Evolutionary conservation across 2,113 vertebrate genomes (phyloP).

Genomic region (Zosterops borbonicus): DNA sequence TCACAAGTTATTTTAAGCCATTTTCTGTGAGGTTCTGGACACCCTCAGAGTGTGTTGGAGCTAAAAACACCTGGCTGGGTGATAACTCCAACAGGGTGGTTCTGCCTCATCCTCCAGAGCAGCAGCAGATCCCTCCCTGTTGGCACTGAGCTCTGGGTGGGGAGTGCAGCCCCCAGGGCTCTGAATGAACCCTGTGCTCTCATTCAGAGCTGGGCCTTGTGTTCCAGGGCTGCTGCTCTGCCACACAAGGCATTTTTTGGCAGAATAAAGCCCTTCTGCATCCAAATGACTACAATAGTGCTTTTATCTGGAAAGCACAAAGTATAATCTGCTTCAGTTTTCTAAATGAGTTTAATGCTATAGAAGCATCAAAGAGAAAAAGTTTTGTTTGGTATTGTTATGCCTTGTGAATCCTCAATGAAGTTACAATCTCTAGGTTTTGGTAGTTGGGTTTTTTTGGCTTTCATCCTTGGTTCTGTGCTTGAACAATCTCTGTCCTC

Average conservation of each 20-base stretch:
- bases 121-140: neutral
- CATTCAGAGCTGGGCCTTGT: neutral
- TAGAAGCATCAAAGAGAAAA: neutral
- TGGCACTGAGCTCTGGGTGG: neutral
- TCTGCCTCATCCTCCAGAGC: neutral
- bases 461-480: neutral
- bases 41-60: neutral
- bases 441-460: neutral
- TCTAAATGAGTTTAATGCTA: constrained; percentile 1
- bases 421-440: neutral
- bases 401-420: constrained; percentile 14
- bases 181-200: neutral
- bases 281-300: neutral
- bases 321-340: neutral
- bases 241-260: neutral
- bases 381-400: neutral
- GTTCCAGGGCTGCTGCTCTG: neutral
- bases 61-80: neutral
- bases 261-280: neutral
- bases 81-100: neutral
- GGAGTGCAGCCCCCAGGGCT: neutral
- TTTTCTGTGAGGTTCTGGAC: neutral
- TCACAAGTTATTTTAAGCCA: neutral
- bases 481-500: constrained; percentile 8
- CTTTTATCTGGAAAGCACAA: constrained; percentile 9